These are phyloP conservation scores for Tetranychus truncatus DNA, from an alignment of 2,888 invertebrate species.

Conservation along the genomic window DNA sequence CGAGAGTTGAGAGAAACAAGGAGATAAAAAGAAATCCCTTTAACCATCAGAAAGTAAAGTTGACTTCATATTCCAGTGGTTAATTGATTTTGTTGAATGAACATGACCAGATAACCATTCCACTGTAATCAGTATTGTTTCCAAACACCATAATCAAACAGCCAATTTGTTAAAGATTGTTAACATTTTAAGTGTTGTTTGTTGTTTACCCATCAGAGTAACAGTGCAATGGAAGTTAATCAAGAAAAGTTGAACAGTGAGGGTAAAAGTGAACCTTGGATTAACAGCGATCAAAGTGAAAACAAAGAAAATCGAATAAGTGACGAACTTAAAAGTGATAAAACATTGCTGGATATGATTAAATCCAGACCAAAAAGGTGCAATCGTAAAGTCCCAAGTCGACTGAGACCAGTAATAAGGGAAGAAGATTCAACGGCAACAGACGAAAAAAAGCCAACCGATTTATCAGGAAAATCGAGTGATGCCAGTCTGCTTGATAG, in stretches of 20 bases:
- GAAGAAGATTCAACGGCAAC: background rate
- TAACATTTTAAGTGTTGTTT: too few relatives aligned
- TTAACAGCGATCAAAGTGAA: too few relatives aligned
- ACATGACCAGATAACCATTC: background rate
- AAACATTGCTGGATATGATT: background rate
- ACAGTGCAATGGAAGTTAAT: background rate
- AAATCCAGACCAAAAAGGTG: constrained; percentile 7
- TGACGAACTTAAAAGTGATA: background rate
- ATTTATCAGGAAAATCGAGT: background rate
- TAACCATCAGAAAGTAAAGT: background rate
- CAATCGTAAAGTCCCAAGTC: background rate
- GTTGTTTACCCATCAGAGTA: too few relatives aligned
- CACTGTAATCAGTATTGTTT: background rate
- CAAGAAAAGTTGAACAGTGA: background rate
- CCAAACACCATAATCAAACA: background rate
- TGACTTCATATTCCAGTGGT: background rate
- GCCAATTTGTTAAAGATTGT: too few relatives aligned
- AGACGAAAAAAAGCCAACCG: background rate
- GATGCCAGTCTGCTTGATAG: background rate
- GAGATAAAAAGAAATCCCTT: background rate
- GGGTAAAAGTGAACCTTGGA: too few relatives aligned
- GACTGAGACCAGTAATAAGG: background rate
- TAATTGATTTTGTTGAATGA: background rate
- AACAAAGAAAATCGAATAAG: background rate
- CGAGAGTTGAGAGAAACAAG: constrained; percentile 3